Evolutionary conservation across 2,113 vertebrate genomes (phyloP), one percentile per base, ranked within the genome.

Genomic region (Athene cunicularia): DNA sequence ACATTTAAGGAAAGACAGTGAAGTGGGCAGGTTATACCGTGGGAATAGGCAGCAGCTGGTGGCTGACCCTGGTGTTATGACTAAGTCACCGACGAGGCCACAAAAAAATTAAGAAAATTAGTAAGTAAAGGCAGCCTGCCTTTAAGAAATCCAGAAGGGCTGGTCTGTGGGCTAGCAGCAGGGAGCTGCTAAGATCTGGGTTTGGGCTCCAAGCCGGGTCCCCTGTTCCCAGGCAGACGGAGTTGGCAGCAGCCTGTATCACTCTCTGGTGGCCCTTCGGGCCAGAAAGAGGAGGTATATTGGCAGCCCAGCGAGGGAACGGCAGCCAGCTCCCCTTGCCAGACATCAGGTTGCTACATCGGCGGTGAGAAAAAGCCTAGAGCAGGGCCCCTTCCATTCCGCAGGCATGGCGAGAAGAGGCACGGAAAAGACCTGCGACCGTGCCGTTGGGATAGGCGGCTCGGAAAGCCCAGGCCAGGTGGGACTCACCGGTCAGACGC

Each of bases 31-130:
- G 95, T 97, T 97, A 92, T 22, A 97, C 95, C 90, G 96, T 96
- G 97, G 95, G 95, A 98, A 97, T 95, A 88, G 83, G 76, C 86
- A 95, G 93, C 94, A 97, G 92, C 94, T 97, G 96, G 89, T 58
- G 80, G 59, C 86, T 92, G 88, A 79, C 80, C 85, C 83, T 27
- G 24, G 24, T 66, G 60, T 56, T 90, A 88, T 9, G 74, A 39
- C 86, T 76, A 64, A 91, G 66, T 56, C 85, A 93, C 66, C 5
- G 3, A 86, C 0, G 33, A 96, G 91, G 89, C 95, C 94, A 92
- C 92, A 80, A 81, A 84, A 84, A 89, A 87, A 52, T 88, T 47
- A 77, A 55, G 88, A 76, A 87, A 87, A 86, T 95, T 53, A 88
- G 49, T 80, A 80, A 85, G 87, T 56, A 20, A 50, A 75, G 52